Evolutionary conservation across 1,140 invertebrate species (phyloP).

Genomic region (Drosophila yakuba): DNA sequence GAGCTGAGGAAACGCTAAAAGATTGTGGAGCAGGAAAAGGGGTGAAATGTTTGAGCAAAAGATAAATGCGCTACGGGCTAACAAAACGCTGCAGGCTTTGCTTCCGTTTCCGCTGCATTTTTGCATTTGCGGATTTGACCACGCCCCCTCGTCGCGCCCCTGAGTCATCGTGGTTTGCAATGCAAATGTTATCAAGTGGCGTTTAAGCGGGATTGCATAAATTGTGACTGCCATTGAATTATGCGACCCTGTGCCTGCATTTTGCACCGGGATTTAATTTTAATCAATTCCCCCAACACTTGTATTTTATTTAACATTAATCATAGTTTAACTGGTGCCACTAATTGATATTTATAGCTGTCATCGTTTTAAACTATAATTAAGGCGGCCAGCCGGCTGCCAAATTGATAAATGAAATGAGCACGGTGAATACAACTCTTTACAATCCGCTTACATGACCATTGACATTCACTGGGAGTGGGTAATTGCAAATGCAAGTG

Average conservation of each 20-base stretch:
- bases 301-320: conserved; percentile 60
- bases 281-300: conserved; percentile 35
- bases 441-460: conserved; percentile 53
- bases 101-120: conserved; percentile 66
- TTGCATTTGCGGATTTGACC: conserved; percentile 38
- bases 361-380: conserved; percentile 39
- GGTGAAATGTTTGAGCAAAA: conserved; percentile 68
- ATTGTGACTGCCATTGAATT: conserved; percentile 36
- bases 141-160: conserved; percentile 5
- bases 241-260: conserved; percentile 19
- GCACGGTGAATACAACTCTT: conserved; percentile 30
- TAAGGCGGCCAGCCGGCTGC: conserved; percentile 11
- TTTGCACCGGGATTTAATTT: conserved; percentile 23
- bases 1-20: not conserved
- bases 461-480: conserved; percentile 9
- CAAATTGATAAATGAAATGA: conserved; percentile 45
- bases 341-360: conserved; percentile 64
- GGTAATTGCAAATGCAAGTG: conserved; percentile 32
- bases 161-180: conserved; percentile 49
- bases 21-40: conserved; percentile 25
- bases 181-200: conserved; percentile 74
- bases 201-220: conserved; percentile 46
- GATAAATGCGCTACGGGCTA: conserved; percentile 52
- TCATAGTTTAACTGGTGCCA: conserved; percentile 46
- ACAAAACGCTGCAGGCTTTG: conserved; percentile 52